Conservation (phyloP, 2,113 vertebrate species). For the Cyprinodon tularosa region DNA sequence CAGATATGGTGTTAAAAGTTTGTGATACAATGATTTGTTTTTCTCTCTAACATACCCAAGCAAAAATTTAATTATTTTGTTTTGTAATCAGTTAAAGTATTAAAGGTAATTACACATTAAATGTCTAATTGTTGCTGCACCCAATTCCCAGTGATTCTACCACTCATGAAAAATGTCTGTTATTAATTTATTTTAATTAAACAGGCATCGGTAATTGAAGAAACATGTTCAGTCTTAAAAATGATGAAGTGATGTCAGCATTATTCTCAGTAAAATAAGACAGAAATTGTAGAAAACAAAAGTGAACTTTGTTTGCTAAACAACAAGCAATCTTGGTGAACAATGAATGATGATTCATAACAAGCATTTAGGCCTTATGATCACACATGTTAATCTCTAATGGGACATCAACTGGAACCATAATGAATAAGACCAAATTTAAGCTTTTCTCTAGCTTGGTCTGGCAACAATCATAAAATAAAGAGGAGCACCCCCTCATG, state of each 20-base stretch:
- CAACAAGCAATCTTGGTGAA: neutral
- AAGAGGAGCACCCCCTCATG: neutral
- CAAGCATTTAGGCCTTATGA: too few species aligned
- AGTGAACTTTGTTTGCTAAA: neutral
- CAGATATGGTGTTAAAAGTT: conserved; percentile 7
- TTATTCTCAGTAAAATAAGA: neutral
- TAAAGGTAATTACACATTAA: neutral
- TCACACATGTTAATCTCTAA: too few species aligned
- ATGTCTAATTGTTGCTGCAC: neutral
- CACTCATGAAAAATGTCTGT: neutral
- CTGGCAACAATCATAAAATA: neutral
- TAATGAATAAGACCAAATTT: too few species aligned
- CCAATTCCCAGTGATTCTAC: neutral
- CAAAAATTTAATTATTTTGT: neutral
- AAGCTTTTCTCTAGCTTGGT: too few species aligned
- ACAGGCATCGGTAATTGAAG: neutral
- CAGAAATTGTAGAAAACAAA: neutral
- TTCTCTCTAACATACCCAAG: neutral
- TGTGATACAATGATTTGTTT: neutral
- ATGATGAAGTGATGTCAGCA: neutral
- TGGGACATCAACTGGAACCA: too few species aligned
- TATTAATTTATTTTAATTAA: neutral
- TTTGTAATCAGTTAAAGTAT: neutral
- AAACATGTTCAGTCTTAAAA: neutral
- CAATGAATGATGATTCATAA: neutral